Evolutionary conservation across 2,888 invertebrate species (phyloP), one percentile per base, ranked within the genome.

Genomic region (Ophion ventricosus): DNA sequence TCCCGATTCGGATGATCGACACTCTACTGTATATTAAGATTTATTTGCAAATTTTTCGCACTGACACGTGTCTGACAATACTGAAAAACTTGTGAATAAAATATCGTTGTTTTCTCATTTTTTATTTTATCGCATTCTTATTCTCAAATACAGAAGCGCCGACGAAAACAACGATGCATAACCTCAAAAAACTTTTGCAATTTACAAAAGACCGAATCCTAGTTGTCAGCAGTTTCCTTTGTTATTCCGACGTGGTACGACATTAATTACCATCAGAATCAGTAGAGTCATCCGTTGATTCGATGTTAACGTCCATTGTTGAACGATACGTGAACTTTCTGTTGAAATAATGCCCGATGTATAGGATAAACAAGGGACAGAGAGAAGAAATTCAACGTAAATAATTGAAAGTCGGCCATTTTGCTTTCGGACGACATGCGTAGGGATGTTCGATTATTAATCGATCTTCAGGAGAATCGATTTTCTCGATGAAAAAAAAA

Each of bases 231-330:
- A 14, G n/a, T 35, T 35, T 35, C 7, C 35, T 0, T 35, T 8
- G 35, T 7, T 35, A 35, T 35, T 35, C 43, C 14, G 14, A 20
- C 20, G 1, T 5, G 49, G 25, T n/a, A 77, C 17, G 10, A n/a
- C 20, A 7, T 25, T 69, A 78, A 77, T 84, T 78, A 84, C 84
- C 84, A 57, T 84, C 67, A 23, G 29, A 26, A 29, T 80, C 40
- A 20, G 35, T 14, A 11, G 80, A 59, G 57, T 59, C 80, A 17
- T 74, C 69, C 64, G 76, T n/a, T 2, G 73, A 63, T 11, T 77
- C 83, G 14, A 63, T 54, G 11, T 77, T 63, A 29, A 35, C 61
- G 40, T 73, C 67, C 76, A 80, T 83, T 17, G 40, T 73, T 40
- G 57, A 66, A 59, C 54, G 66, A 61, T 40, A 40, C 49, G 23